Conservation (phyloP, 2,888 invertebrate genomes). For the Melieria crassipennis region DNA sequence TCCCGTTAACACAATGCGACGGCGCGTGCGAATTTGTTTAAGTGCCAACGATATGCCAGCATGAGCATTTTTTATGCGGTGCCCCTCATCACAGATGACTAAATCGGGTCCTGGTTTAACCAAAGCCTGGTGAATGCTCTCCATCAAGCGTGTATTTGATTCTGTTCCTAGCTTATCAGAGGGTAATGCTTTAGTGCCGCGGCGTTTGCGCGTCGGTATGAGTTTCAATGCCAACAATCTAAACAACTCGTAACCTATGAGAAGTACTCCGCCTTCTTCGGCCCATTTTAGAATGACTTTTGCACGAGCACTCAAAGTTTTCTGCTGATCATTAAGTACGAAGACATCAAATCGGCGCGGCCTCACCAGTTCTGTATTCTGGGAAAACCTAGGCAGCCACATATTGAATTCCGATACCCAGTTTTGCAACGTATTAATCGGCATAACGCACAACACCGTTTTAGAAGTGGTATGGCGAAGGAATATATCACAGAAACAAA, state of each 20-base stretch:
- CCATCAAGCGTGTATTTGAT: slow-evolving; percentile 78
- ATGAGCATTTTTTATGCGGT: slow-evolving; percentile 97
- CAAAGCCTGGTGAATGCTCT: slow-evolving; percentile 85
- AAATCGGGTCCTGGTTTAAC: slow-evolving; percentile 93
- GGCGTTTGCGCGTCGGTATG: slow-evolving; percentile 69
- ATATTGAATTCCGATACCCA: slow-evolving; percentile 97
- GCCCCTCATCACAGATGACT: slow-evolving; percentile 96
- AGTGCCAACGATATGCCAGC: slow-evolving; percentile 95
- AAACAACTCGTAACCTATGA: slow-evolving; percentile 98
- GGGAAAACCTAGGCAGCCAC: slow-evolving; percentile 87
- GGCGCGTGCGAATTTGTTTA: slow-evolving; percentile 92
- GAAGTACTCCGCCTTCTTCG: slow-evolving; percentile 87
- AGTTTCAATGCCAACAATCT: slow-evolving; percentile 86
- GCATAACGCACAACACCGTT: slow-evolving; percentile 95
- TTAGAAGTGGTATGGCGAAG: slow-evolving; percentile 88
- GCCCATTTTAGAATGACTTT: slow-evolving; percentile 90
- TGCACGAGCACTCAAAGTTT: slow-evolving; percentile 87
- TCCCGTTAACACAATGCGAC: slow-evolving; percentile 95
- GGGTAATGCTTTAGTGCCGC: slow-evolving; percentile 57
- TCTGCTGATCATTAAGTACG: slow-evolving; percentile 93
- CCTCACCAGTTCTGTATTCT: slow-evolving; percentile 75
- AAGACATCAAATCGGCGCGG: slow-evolving; percentile 87
- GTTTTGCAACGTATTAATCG: slow-evolving; percentile 98
- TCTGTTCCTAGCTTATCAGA: slow-evolving; percentile 66
- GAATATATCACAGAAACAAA: slow-evolving; percentile 96